phyloP scores from a whole-genome alignment of 1,140 invertebrate genomes.

The Drosophila ogumai region DNA sequence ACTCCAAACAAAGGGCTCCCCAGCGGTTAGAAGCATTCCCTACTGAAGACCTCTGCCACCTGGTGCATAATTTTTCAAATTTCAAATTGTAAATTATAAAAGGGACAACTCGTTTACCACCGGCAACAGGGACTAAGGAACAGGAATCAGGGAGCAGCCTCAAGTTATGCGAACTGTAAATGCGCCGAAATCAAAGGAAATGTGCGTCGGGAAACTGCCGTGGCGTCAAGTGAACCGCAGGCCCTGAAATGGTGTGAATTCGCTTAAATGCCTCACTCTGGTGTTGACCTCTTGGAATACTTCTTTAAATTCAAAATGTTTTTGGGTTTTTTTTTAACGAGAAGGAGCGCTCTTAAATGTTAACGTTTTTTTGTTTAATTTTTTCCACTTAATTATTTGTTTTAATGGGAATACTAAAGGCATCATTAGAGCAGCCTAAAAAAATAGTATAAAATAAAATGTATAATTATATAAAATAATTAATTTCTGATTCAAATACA shows the following conservation, averaged over 20 bases:
- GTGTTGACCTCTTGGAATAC: conserved; percentile 85
- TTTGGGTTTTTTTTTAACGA: no score
- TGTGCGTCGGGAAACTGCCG: background rate
- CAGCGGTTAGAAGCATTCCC: conserved; percentile 1
- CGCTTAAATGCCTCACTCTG: conserved; percentile 82
- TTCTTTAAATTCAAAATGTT: conserved; percentile 88
- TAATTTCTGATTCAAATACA: no score
- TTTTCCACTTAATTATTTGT: no score
- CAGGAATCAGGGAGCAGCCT: background rate
- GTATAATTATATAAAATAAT: no score
- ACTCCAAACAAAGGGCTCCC: conserved; percentile 29
- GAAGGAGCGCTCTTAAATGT: background rate
- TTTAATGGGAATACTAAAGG: background rate
- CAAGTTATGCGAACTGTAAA: conserved; percentile 61
- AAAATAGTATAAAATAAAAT: background rate
- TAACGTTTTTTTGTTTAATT: no score
- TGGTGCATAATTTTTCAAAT: conserved; percentile 50
- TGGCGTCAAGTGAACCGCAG: conserved; percentile 29
- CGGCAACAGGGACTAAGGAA: background rate
- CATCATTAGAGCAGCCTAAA: background rate
- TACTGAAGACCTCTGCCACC: conserved; percentile 11
- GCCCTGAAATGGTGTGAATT: conserved; percentile 18
- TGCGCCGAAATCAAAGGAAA: conserved; percentile 50
- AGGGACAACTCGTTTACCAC: conserved; percentile 41
- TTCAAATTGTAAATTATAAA: conserved; percentile 54